A percentile compares a stretch with the other conserved stretches of the same genome.
These are phyloP conservation scores for Drosophila leontia DNA, from an alignment of 1,140 invertebrate species.

Conservation along the genomic window DNA sequence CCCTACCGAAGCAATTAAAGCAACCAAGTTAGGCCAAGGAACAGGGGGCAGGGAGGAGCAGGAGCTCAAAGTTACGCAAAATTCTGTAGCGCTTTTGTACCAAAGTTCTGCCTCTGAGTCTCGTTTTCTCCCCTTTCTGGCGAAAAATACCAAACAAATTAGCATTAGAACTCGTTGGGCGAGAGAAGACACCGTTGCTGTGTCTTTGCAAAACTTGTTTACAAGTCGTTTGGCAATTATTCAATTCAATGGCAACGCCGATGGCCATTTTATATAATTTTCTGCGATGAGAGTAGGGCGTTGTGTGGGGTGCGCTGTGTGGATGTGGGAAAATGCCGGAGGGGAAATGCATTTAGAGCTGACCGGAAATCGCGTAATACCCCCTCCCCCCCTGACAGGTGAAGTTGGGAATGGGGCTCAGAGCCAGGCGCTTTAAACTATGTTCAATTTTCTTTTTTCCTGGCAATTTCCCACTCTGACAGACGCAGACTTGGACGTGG, in stretches of 20 bases:
- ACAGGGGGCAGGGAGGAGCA: not conserved
- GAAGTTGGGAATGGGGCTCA: constrained; percentile 4
- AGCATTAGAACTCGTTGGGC: constrained; percentile 50
- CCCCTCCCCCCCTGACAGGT: not conserved
- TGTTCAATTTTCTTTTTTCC: constrained; percentile 65
- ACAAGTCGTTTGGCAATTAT: constrained; percentile 77
- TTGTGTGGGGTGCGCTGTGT: not conserved
- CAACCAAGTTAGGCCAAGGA: constrained; percentile 2
- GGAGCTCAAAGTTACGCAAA: constrained; percentile 5
- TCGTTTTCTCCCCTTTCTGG: constrained; percentile 1
- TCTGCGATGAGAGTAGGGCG: constrained; percentile 18
- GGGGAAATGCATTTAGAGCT: constrained; percentile 55
- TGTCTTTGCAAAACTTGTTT: constrained; percentile 61
- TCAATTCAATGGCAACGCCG: constrained; percentile 67
- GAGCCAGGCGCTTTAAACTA: constrained; percentile 49
- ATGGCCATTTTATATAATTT: constrained; percentile 59
- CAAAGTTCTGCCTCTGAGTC: not conserved
- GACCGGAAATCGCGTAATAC: constrained; percentile 60
- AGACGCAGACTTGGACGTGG: constrained; percentile 27
- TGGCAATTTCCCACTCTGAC: constrained; percentile 71
- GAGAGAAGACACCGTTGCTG: constrained; percentile 24
- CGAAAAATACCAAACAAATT: constrained; percentile 61
- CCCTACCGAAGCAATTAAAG: constrained; percentile 43
- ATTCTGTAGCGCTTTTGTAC: constrained; percentile 15
- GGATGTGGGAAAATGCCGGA: not conserved